Evolutionary conservation across 2,888 invertebrate species (phyloP).

Genomic region (Sphaerophoria taeniata): DNA sequence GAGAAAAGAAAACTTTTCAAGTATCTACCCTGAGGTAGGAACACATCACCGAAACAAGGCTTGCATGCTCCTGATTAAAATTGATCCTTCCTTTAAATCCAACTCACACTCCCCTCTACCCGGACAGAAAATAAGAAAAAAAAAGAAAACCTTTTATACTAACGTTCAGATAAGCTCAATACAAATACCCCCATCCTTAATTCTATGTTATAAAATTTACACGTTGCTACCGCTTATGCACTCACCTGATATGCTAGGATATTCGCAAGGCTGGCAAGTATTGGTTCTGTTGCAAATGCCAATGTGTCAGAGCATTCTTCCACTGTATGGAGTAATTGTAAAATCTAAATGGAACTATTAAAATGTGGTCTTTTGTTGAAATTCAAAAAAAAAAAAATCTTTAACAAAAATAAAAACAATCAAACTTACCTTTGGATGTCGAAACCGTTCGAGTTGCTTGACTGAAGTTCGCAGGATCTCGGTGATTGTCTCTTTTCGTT

Average conservation of each 20-base stretch:
- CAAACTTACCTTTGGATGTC: conserved; percentile 89
- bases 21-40: not conserved
- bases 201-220: not conserved
- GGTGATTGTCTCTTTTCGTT: conserved; percentile 95
- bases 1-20: not conserved
- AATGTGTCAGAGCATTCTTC: conserved; percentile 94
- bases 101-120: not conserved
- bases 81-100: not conserved
- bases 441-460: conserved; percentile 90
- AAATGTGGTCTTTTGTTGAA: conserved; percentile 28
- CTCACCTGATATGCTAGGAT: conserved; percentile 92
- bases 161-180: not conserved
- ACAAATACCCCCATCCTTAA: not conserved
- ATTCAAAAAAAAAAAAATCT: not conserved
- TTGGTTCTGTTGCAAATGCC: conserved; percentile 97
- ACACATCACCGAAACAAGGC: conserved; percentile 4
- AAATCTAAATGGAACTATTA: conserved; percentile 81
- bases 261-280: conserved; percentile 94
- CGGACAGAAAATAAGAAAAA: too few relatives aligned
- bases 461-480: conserved; percentile 93
- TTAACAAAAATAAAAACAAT: not conserved
- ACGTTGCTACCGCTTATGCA: not conserved
- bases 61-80: not conserved
- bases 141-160: not conserved
- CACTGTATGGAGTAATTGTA: conserved; percentile 88